phyloP scores from a whole-genome alignment of 37 sponge, comb jelly and placozoan species.

The Eunapius fragilis region DNA sequence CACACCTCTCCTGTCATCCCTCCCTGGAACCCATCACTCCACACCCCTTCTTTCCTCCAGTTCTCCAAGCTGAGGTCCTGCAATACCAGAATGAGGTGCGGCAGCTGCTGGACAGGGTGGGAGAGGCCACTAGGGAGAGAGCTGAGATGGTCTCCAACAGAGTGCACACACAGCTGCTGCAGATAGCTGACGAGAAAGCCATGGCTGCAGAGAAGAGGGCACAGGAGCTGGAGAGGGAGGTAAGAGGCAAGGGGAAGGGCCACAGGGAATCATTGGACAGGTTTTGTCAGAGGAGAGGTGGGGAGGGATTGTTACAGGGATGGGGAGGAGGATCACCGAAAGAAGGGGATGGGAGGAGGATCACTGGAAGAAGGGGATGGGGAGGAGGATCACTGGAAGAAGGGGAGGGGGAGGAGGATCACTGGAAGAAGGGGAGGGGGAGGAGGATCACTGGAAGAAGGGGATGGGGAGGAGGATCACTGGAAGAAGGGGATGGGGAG shows the following conservation, averaged over 20 bases:
- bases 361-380: no score
- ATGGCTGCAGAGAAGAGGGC: slow-evolving; percentile 49
- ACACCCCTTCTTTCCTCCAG: slow-evolving; percentile 19
- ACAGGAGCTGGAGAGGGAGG: slow-evolving; percentile 35
- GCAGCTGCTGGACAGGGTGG: slow-evolving; percentile 64
- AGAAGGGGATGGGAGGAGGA: no score
- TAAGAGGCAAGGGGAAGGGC: neutral
- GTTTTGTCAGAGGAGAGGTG: no score
- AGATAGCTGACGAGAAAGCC: slow-evolving; percentile 75
- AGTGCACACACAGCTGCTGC: slow-evolving; percentile 74
- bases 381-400: no score
- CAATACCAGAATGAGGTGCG: slow-evolving; percentile 76
- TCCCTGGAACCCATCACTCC: no score
- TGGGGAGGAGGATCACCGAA: no score
- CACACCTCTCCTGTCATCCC: neutral
- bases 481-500: neutral
- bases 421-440: no score
- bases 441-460: neutral
- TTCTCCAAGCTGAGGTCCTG: slow-evolving; percentile 73
- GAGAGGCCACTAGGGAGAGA: slow-evolving; percentile 60
- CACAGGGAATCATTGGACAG: no score
- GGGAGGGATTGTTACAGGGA: no score
- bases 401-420: no score
- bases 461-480: neutral
- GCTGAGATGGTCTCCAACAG: slow-evolving; percentile 75